These are phyloP conservation scores for Mastomys coucha DNA, from an alignment of 2,113 vertebrate genomes.

Conservation along the genomic window DNA sequence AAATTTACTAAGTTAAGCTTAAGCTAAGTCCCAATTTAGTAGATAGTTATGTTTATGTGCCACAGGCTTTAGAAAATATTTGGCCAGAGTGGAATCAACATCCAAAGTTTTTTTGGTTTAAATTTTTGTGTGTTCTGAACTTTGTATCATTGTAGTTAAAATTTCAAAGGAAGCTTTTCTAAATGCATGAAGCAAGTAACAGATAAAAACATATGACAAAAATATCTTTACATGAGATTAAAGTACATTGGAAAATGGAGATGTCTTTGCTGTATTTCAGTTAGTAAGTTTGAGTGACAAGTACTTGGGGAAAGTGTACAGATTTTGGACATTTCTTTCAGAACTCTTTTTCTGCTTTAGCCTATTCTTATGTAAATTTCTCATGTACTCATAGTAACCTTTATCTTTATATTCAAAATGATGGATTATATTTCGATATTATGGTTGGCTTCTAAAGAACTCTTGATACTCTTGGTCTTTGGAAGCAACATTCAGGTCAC, in stretches of 20 bases:
- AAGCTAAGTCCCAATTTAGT: conserved; percentile 17
- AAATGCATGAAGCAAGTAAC: neutral
- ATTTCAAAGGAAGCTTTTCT: neutral
- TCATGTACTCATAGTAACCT: neutral
- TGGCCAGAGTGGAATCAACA: neutral
- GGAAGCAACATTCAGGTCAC: neutral
- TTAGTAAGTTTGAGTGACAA: conserved; percentile 8
- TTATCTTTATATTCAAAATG: conserved; percentile 6
- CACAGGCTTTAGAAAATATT: conserved; percentile 3
- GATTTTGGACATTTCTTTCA: conserved; percentile 25
- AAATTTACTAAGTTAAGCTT: conserved; percentile 22
- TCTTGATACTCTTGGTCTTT: neutral
- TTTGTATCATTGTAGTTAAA: conserved; percentile 3
- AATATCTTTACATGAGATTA: neutral
- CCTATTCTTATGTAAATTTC: conserved; percentile 29
- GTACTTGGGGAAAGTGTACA: neutral
- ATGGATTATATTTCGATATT: conserved; percentile 45
- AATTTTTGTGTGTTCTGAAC: neutral
- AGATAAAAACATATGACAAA: conserved; percentile 28
- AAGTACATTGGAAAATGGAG: conserved; percentile 31
- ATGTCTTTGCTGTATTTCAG: neutral
- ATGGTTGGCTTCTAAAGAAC: neutral
- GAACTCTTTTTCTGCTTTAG: neutral
- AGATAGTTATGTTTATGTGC: neutral
- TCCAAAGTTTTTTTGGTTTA: neutral